Percentiles rank a stretch among this genome's conserved stretches.
Conservation (phyloP, 2,888 invertebrate species). For the Heteromyza rotundicornis region DNA sequence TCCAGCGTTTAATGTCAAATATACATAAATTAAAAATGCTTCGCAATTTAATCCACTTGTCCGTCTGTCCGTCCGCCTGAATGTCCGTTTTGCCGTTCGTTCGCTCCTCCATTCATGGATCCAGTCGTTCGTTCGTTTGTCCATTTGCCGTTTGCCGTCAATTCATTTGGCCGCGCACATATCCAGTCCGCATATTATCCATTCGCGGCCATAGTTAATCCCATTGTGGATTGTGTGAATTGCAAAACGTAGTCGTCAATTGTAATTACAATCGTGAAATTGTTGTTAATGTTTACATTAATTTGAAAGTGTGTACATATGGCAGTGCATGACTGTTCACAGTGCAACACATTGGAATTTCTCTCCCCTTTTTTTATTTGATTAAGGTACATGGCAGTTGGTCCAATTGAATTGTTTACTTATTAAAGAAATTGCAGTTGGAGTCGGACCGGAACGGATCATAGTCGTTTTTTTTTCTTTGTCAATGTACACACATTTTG, state of each 20-base stretch:
- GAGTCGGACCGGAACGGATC: too few relatives aligned
- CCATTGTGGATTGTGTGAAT: slow-evolving; percentile 34
- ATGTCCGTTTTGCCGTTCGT: not conserved
- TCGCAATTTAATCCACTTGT: slow-evolving; percentile 3
- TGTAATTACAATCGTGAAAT: slow-evolving; percentile 35
- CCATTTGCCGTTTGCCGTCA: not conserved
- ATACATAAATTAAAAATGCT: not conserved
- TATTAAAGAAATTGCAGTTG: too few relatives aligned
- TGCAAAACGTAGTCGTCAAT: slow-evolving; percentile 30
- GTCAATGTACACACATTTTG: too few relatives aligned
- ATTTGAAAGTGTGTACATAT: slow-evolving; percentile 11
- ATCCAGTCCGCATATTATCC: slow-evolving; percentile 32
- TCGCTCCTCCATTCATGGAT: not conserved
- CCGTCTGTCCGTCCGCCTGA: too few relatives aligned
- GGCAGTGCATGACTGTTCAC: too few relatives aligned
- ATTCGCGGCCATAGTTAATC: slow-evolving; percentile 31
- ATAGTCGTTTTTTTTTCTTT: too few relatives aligned
- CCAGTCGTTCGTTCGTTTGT: not conserved
- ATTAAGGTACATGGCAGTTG: too few relatives aligned
- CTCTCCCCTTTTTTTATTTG: too few relatives aligned
- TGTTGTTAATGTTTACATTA: slow-evolving; percentile 30
- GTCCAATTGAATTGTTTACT: too few relatives aligned
- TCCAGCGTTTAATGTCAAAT: not conserved
- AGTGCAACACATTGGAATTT: too few relatives aligned
- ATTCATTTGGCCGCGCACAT: not conserved